These are phyloP conservation scores for Tolypeutes matacus DNA, from an alignment of 2,797 vertebrate genomes.

Conservation along the genomic window DNA sequence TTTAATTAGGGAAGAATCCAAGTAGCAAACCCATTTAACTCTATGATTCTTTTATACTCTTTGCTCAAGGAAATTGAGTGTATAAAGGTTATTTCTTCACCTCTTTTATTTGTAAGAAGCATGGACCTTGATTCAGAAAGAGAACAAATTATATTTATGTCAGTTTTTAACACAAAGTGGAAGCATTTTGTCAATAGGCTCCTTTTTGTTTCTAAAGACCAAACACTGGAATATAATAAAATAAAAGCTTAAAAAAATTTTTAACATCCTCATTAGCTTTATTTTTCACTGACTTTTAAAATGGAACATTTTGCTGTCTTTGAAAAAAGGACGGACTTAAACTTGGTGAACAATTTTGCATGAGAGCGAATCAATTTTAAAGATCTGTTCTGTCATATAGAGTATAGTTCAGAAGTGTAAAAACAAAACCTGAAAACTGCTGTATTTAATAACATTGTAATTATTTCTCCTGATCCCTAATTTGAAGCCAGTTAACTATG, in stretches of 20 bases:
- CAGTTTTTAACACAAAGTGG: not conserved
- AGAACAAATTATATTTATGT: not conserved
- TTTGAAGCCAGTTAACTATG: slow-evolving; percentile 61
- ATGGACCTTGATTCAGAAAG: slow-evolving; percentile 38
- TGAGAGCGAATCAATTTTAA: slow-evolving; percentile 84
- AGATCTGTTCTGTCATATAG: slow-evolving; percentile 77
- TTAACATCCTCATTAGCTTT: slow-evolving; percentile 23
- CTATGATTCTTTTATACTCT: slow-evolving; percentile 37
- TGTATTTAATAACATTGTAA: slow-evolving; percentile 75
- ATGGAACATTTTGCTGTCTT: slow-evolving; percentile 82
- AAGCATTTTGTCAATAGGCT: not conserved
- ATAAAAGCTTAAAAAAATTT: not conserved
- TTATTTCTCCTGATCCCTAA: slow-evolving; percentile 64
- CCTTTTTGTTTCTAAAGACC: slow-evolving; percentile 37
- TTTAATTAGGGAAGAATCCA: slow-evolving; percentile 73
- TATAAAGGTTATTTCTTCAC: slow-evolving; percentile 64
- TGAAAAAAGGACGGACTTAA: slow-evolving; percentile 72
- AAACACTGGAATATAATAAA: slow-evolving; percentile 23
- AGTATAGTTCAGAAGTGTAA: slow-evolving; percentile 79
- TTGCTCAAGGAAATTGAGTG: slow-evolving; percentile 54
- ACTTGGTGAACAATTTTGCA: slow-evolving; percentile 76
- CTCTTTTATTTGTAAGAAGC: slow-evolving; percentile 11
- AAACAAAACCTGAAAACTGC: slow-evolving; percentile 73
- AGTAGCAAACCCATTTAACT: slow-evolving; percentile 31
- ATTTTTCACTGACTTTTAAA: slow-evolving; percentile 76